Percentiles rank a stretch among this genome's conserved stretches.
Evolutionary conservation across 2,113 vertebrate species (phyloP).

Genomic region (Ellobius talpinus): DNA sequence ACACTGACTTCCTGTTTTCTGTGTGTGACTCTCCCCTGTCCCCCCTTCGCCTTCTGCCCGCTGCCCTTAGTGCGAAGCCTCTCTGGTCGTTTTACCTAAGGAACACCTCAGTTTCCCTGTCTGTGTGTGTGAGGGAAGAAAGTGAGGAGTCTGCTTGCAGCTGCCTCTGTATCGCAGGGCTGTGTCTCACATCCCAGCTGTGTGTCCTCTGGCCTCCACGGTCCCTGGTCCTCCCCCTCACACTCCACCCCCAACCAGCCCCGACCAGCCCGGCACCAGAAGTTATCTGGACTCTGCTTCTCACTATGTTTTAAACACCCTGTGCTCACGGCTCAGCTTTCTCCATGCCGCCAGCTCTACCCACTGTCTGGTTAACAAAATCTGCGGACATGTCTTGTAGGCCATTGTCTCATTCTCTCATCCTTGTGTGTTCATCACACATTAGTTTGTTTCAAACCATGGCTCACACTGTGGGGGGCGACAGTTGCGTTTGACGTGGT

Average conservation of each 20-base stretch:
- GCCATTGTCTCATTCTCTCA: neutral
- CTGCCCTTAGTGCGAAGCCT: neutral
- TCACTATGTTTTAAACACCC: neutral
- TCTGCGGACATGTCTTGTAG: neutral
- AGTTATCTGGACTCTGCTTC: neutral
- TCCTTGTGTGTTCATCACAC: neutral
- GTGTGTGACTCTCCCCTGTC: neutral
- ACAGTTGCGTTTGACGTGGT: neutral
- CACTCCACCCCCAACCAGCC: too few species aligned
- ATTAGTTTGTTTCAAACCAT: neutral
- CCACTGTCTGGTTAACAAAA: neutral
- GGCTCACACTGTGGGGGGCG: neutral
- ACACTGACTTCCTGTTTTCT: neutral
- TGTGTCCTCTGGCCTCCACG: neutral
- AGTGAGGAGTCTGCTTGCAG: neutral
- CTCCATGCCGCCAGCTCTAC: neutral
- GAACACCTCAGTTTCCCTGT: neutral
- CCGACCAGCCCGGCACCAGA: too few species aligned
- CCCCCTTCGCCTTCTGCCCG: neutral
- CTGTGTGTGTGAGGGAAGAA: neutral
- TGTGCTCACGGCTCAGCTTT: neutral
- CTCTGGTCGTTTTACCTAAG: neutral
- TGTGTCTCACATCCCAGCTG: neutral
- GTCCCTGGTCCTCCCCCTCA: neutral
- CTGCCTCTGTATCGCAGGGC: neutral